Evolutionary conservation across 2,888 invertebrate species (phyloP).

Genomic region (Chrysomela aeneicollis): DNA sequence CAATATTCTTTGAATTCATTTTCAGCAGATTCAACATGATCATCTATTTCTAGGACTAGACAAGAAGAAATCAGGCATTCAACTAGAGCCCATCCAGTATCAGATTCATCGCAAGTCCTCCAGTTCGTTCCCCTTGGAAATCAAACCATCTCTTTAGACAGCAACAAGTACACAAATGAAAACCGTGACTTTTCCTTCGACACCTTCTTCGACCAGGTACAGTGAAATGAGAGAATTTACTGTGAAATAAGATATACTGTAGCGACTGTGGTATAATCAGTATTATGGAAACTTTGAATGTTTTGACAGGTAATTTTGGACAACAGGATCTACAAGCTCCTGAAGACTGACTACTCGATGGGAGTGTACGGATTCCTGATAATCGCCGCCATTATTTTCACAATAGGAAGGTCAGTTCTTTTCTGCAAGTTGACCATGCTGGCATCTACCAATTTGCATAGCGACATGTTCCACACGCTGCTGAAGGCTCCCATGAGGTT

Average conservation of each 20-base stretch:
- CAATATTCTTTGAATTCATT: background rate
- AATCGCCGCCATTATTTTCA: slow-evolving; percentile 66
- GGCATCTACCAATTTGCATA: slow-evolving; percentile 79
- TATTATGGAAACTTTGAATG: background rate
- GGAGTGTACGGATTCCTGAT: slow-evolving; percentile 67
- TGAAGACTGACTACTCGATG: slow-evolving; percentile 44
- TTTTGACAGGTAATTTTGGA: slow-evolving; percentile 3
- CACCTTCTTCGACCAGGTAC: background rate
- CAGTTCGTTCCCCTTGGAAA: background rate
- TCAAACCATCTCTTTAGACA: background rate
- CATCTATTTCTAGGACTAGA: background rate
- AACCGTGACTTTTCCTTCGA: background rate
- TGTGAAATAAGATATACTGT: too few species aligned
- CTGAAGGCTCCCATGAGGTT: slow-evolving; percentile 70
- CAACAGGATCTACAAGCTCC: slow-evolving; percentile 11
- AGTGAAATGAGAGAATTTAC: too few species aligned
- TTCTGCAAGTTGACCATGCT: slow-evolving; percentile 78
- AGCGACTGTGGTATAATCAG: too few species aligned
- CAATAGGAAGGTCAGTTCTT: slow-evolving; percentile 70
- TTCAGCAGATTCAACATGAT: too few species aligned
- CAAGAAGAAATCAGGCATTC: slow-evolving; percentile 44
- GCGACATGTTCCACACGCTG: slow-evolving; percentile 78
- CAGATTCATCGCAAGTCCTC: slow-evolving; percentile 1
- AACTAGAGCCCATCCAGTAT: background rate
- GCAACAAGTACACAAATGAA: background rate